A percentile compares a stretch with the other conserved stretches of the same genome.
Conservation (phyloP, 2,113 vertebrate species). For the Cyanoramphus novaezelandiae region DNA sequence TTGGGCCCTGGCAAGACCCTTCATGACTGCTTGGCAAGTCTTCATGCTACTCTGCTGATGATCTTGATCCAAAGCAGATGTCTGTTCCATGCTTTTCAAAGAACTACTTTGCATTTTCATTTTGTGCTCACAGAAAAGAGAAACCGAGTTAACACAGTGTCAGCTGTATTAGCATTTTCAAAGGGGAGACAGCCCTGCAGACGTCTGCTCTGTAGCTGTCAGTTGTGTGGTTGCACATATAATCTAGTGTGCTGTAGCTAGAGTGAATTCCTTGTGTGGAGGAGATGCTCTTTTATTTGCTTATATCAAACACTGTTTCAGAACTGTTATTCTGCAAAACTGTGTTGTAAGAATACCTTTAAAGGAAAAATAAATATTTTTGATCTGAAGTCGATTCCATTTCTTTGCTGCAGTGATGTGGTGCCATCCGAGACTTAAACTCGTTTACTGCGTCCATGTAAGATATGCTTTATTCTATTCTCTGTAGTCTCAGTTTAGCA, state of each 20-base stretch:
- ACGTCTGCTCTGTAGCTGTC: background rate
- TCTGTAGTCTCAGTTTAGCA: background rate
- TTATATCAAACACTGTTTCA: background rate
- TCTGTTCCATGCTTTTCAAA: background rate
- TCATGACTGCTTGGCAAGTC: background rate
- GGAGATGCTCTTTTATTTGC: background rate
- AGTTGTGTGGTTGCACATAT: background rate
- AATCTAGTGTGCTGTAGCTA: background rate
- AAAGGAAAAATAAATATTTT: background rate
- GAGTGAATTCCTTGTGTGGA: background rate
- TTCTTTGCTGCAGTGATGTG: background rate
- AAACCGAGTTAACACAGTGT: background rate
- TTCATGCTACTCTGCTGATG: background rate
- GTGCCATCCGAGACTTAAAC: background rate
- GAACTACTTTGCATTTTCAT: constrained; percentile 35
- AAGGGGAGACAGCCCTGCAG: background rate
- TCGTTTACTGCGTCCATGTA: background rate
- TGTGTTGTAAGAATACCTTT: background rate
- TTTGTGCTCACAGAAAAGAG: background rate
- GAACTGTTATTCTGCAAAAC: background rate
- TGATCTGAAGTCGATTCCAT: background rate
- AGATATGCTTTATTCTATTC: background rate
- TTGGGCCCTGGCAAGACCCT: background rate
- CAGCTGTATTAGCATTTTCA: constrained; percentile 19
- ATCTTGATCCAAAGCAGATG: constrained; percentile 27